phyloP scores from a whole-genome alignment of 2,888 invertebrate species.

The Pteria penguin region DNA sequence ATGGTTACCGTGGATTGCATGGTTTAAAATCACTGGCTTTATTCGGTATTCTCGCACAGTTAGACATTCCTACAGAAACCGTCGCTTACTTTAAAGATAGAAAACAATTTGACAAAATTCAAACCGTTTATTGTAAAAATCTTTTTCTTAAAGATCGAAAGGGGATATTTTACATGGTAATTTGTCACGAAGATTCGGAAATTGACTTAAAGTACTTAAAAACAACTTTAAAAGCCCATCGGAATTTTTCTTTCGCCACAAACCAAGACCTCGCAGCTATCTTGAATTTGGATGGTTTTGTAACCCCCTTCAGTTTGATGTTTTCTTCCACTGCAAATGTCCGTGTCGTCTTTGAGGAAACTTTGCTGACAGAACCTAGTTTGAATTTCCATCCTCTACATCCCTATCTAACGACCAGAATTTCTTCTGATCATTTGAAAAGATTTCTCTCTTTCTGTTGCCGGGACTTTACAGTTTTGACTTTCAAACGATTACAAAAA shows the following conservation, averaged over 20 bases:
- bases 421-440: constrained; percentile 37
- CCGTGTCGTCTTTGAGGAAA: constrained; percentile 50
- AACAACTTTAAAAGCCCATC: constrained; percentile 54
- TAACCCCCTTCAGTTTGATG: constrained; percentile 63
- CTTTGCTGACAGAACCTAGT: constrained; percentile 41
- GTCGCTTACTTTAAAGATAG: constrained; percentile 48
- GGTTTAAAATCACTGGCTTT: background rate
- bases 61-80: constrained; percentile 48
- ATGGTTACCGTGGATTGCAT: background rate
- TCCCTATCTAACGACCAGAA: constrained; percentile 45
- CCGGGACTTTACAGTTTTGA: constrained; percentile 8
- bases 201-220: constrained; percentile 59
- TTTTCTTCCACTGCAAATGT: constrained; percentile 45
- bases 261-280: constrained; percentile 49
- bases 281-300: constrained; percentile 54
- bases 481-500: too few species aligned
- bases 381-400: constrained; percentile 64
- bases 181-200: constrained; percentile 56
- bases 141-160: constrained; percentile 69
- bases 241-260: constrained; percentile 69
- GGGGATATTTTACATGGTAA: constrained; percentile 61
- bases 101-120: constrained; percentile 31
- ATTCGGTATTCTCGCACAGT: constrained; percentile 21
- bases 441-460: constrained; percentile 15
- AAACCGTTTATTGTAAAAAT: constrained; percentile 65